Evolutionary conservation across 2,888 invertebrate species (phyloP).

Genomic region (Epinotia ramella): DNA sequence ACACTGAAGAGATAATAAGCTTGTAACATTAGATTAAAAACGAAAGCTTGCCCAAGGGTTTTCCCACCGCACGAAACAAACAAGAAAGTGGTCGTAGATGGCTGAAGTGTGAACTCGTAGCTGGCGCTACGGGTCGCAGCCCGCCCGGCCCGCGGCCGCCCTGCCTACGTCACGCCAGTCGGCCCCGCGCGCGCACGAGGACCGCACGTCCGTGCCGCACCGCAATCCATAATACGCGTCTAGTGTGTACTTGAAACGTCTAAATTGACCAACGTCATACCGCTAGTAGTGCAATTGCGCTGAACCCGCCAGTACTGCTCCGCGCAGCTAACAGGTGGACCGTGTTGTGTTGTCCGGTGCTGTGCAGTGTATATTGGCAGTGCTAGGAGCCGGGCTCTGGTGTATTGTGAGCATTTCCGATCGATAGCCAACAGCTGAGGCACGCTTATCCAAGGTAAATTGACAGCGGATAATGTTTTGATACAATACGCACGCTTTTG

Average conservation of each 20-base stretch:
- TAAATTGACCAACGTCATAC: conserved; percentile 36
- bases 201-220: conserved; percentile 54
- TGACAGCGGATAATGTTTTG: conserved; percentile 34
- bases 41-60: conserved; percentile 13
- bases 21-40: background rate
- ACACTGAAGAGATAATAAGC: background rate
- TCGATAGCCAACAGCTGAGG: conserved; percentile 44
- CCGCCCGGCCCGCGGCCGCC: conserved; percentile 57
- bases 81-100: conserved; percentile 36
- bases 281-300: conserved; percentile 30
- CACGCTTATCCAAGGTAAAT: conserved; percentile 41
- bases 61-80: conserved; percentile 25
- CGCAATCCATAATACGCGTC: conserved; percentile 53
- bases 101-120: conserved; percentile 37
- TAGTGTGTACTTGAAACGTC: conserved; percentile 21
- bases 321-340: conserved; percentile 44
- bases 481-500: conserved; percentile 17
- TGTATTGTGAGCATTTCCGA: conserved; percentile 37
- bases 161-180: conserved; percentile 56
- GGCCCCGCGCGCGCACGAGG: conserved; percentile 60
- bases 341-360: conserved; percentile 35
- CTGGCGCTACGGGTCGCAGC: conserved; percentile 52
- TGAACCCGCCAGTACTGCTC: conserved; percentile 15
- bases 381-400: conserved; percentile 16
- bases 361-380: conserved; percentile 43